Percentiles rank a stretch among this genome's conserved stretches.
phyloP scores from a whole-genome alignment of 2,797 vertebrate genomes.

The Leucoraja ocellata region DNA sequence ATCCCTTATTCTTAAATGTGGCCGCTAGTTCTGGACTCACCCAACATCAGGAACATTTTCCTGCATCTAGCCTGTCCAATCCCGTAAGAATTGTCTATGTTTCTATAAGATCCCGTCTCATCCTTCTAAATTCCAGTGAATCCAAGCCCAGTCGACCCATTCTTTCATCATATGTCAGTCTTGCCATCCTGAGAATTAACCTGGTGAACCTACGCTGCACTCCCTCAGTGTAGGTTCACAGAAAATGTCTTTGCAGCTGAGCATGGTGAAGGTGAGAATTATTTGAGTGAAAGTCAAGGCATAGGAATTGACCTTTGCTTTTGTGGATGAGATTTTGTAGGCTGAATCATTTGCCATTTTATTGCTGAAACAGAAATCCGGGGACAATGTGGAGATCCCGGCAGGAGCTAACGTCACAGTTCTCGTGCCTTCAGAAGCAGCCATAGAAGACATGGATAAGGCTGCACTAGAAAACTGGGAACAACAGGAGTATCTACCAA shows the following conservation, averaged over 20 bases:
- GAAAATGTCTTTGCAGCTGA: background rate
- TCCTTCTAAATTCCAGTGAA: too few relatives aligned
- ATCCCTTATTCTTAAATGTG: too few relatives aligned
- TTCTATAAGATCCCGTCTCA: too few relatives aligned
- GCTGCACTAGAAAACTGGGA: conserved; percentile 62
- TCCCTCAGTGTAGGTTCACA: too few relatives aligned
- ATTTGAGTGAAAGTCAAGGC: background rate
- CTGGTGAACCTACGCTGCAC: too few relatives aligned
- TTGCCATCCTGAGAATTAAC: too few relatives aligned
- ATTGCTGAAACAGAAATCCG: conserved; percentile 51
- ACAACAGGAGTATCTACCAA: conserved; percentile 54
- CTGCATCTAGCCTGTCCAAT: too few relatives aligned
- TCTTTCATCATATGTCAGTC: too few relatives aligned
- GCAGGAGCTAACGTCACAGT: conserved; percentile 63
- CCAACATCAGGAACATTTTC: too few relatives aligned
- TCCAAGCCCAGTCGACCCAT: too few relatives aligned
- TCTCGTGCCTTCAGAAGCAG: conserved; percentile 63
- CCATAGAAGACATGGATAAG: conserved; percentile 55
- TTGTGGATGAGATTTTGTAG: background rate
- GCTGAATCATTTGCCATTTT: conserved; percentile 41
- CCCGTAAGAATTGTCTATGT: too few relatives aligned
- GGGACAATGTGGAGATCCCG: conserved; percentile 50
- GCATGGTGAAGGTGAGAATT: background rate
- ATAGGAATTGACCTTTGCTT: background rate
- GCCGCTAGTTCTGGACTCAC: too few relatives aligned